Evolutionary conservation across 2,113 vertebrate species (phyloP).

Genomic region (Heloderma charlesbogerti): DNA sequence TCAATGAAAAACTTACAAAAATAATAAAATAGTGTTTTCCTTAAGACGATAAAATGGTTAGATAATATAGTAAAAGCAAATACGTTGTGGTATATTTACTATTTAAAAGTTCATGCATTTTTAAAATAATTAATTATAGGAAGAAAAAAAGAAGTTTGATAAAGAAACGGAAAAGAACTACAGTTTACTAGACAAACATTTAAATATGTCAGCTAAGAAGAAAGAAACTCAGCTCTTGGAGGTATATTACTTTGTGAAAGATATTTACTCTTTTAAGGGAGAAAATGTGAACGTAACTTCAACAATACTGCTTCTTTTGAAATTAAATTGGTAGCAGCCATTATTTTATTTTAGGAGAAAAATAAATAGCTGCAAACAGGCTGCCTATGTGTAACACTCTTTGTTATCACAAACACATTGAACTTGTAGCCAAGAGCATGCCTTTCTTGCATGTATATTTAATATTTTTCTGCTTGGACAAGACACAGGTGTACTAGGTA

Average conservation of each 20-base stretch:
- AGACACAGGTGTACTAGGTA: neutral
- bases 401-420: neutral
- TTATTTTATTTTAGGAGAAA: neutral
- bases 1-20: neutral
- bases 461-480: neutral
- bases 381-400: neutral
- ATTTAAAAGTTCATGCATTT: constrained; percentile 31
- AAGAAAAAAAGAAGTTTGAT: constrained; percentile 96
- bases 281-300: neutral
- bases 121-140: constrained; percentile 73
- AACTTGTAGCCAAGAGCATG: neutral
- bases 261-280: neutral
- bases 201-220: constrained; percentile 96
- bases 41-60: neutral
- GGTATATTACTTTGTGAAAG: constrained; percentile 73
- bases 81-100: neutral
- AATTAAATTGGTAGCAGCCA: neutral
- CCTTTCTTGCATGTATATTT: neutral
- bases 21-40: neutral
- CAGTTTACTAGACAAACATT: constrained; percentile 93
- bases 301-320: neutral
- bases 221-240: constrained; percentile 95
- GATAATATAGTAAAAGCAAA: neutral
- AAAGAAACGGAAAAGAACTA: constrained; percentile 99
- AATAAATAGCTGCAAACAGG: neutral